These are phyloP conservation scores for Neodon shergylaensis DNA, from an alignment of 2,113 vertebrate species.

Conservation along the genomic window DNA sequence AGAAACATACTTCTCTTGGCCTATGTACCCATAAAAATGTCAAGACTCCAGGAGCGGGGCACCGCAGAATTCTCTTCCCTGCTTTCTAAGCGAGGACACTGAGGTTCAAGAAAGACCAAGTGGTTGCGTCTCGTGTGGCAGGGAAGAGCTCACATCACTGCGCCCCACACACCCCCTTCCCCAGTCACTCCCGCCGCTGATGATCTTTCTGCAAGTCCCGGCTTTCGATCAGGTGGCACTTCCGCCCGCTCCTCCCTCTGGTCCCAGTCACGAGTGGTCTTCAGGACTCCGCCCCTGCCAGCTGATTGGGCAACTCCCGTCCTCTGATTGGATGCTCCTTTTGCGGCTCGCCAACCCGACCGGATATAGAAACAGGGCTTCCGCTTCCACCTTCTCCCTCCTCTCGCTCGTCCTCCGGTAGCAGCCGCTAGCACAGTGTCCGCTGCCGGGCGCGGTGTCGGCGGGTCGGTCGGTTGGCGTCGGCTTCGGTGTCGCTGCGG, in stretches of 20 bases:
- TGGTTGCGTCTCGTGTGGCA: not conserved
- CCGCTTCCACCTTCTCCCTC: conserved; percentile 32
- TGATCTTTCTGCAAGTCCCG: not conserved
- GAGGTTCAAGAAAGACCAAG: not conserved
- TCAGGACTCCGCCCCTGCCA: not conserved
- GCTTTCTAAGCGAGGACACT: conserved; percentile 6
- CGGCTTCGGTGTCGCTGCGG: not conserved
- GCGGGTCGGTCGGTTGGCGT: conserved; percentile 17
- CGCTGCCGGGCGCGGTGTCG: not conserved
- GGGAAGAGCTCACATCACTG: not conserved
- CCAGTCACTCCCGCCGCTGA: not conserved
- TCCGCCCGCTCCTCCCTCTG: not conserved
- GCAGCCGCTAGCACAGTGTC: not conserved
- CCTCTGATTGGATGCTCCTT: conserved; percentile 47
- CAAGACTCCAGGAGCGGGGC: not conserved
- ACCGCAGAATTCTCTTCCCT: not conserved
- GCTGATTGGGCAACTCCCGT: conserved; percentile 50
- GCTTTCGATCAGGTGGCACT: not conserved
- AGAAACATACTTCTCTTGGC: not conserved
- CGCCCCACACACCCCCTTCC: not conserved
- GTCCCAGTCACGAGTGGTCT: conserved; percentile 67
- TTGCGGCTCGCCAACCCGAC: not conserved
- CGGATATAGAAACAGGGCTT: conserved; percentile 70
- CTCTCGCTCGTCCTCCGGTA: not conserved
- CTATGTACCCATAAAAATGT: not conserved